phyloP scores from a whole-genome alignment of 2,797 vertebrate species.

The Parotocinclus haroldoi region DNA sequence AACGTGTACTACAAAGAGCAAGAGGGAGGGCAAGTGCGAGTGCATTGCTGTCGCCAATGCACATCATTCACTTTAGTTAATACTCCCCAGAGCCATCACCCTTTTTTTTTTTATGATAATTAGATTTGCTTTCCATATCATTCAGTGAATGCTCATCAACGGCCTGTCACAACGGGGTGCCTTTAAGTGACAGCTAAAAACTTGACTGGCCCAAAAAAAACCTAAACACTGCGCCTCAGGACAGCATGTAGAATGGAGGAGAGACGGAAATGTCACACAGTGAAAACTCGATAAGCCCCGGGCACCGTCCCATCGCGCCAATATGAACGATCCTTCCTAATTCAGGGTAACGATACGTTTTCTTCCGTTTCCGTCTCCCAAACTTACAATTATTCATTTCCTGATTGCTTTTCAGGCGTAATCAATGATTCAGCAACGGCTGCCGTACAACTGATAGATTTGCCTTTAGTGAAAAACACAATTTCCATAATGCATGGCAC shows the following conservation, averaged over 20 bases:
- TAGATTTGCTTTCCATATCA: constrained; percentile 62
- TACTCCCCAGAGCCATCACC: constrained; percentile 55
- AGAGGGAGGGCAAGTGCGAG: constrained; percentile 6
- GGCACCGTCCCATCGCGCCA: constrained; percentile 21
- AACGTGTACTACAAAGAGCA: constrained; percentile 25
- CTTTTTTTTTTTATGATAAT: constrained; percentile 63
- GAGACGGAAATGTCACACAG: constrained; percentile 25
- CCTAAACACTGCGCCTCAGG: constrained; percentile 14
- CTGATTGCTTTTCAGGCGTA: constrained; percentile 37
- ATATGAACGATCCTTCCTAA: neutral
- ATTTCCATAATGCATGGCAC: constrained; percentile 37
- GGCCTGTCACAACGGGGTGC: constrained; percentile 57
- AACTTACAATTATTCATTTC: constrained; percentile 33
- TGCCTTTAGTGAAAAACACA: constrained; percentile 28
- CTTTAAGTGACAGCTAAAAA: constrained; percentile 59
- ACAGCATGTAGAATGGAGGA: constrained; percentile 28
- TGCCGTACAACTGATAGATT: constrained; percentile 20
- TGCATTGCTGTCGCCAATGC: constrained; percentile 43
- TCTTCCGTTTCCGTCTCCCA: neutral
- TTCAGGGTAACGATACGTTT: constrained; percentile 19
- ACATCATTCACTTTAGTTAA: constrained; percentile 59
- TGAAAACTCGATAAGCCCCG: constrained; percentile 6
- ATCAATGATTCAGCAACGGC: constrained; percentile 29
- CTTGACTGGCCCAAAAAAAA: constrained; percentile 47
- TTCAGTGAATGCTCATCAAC: constrained; percentile 59